phyloP scores from a whole-genome alignment of 2,113 vertebrate genomes.

The Cyanoramphus novaezelandiae region DNA sequence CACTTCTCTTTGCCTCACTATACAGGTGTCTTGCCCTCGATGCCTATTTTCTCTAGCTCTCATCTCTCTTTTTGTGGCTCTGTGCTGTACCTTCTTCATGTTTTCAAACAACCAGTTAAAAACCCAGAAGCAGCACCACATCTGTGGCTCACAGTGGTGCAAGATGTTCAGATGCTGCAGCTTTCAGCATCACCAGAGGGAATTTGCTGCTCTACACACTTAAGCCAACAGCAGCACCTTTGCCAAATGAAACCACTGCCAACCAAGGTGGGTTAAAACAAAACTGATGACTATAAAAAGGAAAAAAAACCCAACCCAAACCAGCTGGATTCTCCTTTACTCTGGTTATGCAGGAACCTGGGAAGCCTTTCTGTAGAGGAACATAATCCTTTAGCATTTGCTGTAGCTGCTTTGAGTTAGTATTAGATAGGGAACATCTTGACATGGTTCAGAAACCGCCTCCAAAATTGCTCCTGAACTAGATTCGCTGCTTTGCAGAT shows the following conservation, averaged over 20 bases:
- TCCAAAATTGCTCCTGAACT: not conserved
- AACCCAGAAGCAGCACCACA: not conserved
- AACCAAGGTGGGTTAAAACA: not conserved
- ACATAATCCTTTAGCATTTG: not conserved
- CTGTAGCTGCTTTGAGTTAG: not conserved
- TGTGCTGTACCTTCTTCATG: not conserved
- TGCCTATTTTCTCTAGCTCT: not conserved
- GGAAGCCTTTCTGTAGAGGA: not conserved
- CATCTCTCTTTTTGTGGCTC: not conserved
- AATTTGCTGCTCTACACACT: not conserved
- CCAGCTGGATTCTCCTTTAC: not conserved
- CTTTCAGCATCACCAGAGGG: not conserved
- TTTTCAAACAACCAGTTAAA: not conserved
- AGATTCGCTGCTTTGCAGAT: not conserved
- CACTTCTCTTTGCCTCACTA: not conserved
- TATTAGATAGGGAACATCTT: not conserved
- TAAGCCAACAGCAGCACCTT: not conserved
- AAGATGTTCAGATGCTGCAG: not conserved
- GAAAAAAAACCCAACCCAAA: rapidly evolving
- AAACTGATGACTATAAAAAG: not conserved
- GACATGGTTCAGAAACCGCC: not conserved
- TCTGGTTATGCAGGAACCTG: not conserved
- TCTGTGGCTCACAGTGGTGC: rapidly evolving
- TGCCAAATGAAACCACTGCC: not conserved
- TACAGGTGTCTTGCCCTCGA: not conserved